These are phyloP conservation scores for Verasper variegatus DNA, from an alignment of 2,113 vertebrate species.

Conservation along the genomic window DNA sequence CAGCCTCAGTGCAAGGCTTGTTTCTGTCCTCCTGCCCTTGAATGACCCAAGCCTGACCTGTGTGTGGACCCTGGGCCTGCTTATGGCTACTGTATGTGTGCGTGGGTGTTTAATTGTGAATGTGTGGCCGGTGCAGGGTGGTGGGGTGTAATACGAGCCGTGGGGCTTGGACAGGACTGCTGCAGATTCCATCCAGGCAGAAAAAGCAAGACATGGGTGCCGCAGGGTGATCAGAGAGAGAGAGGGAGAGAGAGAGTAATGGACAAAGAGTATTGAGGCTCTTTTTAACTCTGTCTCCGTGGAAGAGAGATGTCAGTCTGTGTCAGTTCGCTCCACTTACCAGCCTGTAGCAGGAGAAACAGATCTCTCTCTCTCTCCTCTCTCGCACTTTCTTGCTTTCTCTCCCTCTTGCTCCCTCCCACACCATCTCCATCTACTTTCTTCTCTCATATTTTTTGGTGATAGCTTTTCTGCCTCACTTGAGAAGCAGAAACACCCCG, in stretches of 20 bases:
- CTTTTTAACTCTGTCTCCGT: slow-evolving; percentile 72
- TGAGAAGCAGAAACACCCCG: slow-evolving; percentile 66
- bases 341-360: slow-evolving; percentile 77
- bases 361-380: slow-evolving; percentile 68
- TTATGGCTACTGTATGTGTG: slow-evolving; percentile 41
- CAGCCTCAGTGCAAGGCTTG: slow-evolving; percentile 16
- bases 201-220: slow-evolving; percentile 75
- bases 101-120: slow-evolving; percentile 8
- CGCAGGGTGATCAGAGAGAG: slow-evolving; percentile 50
- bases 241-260: slow-evolving; percentile 45
- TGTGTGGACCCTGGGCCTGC: slow-evolving; percentile 54
- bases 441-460: slow-evolving; percentile 62
- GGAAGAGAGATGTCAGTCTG: slow-evolving; percentile 80
- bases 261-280: slow-evolving; percentile 64
- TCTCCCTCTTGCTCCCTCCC: slow-evolving; percentile 51
- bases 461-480: slow-evolving; percentile 73
- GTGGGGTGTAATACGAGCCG: slow-evolving; percentile 70
- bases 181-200: slow-evolving; percentile 71
- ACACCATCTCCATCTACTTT: slow-evolving; percentile 61
- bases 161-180: slow-evolving; percentile 65
- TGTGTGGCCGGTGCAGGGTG: slow-evolving; percentile 37
- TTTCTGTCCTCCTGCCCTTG: slow-evolving; percentile 51
- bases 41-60: slow-evolving; percentile 63
- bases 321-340: slow-evolving; percentile 78
- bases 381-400: slow-evolving; percentile 59